Evolutionary conservation across 1,140 invertebrate genomes (phyloP).

Genomic region (Drosophila insularis): DNA sequence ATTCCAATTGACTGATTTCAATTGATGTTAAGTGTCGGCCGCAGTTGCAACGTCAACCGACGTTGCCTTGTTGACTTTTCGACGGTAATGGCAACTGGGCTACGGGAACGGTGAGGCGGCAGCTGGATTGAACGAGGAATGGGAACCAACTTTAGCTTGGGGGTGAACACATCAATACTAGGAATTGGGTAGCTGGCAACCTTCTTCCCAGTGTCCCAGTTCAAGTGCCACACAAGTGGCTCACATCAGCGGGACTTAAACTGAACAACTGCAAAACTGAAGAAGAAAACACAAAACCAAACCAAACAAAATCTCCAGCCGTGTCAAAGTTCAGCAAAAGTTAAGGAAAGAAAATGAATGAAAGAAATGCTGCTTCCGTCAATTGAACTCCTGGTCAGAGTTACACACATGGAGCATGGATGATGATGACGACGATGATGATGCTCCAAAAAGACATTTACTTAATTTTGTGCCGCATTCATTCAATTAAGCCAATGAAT

Average conservation of each 20-base stretch:
- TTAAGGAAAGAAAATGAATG: conserved; percentile 71
- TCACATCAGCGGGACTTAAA: conserved; percentile 76
- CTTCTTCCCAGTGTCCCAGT: conserved; percentile 32
- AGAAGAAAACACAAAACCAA: conserved; percentile 35
- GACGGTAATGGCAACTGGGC: conserved; percentile 14
- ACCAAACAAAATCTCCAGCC: conserved; percentile 24
- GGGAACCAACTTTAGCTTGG: conserved; percentile 36
- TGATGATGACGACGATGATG: conserved; percentile 29
- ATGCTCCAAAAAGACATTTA: conserved; percentile 52
- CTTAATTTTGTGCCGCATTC: conserved; percentile 81
- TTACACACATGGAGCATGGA: background rate
- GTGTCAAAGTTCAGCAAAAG: conserved; percentile 65
- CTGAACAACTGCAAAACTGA: background rate
- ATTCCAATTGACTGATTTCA: conserved; percentile 82
- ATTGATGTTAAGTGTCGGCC: conserved; percentile 80
- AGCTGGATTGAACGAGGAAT: conserved; percentile 18
- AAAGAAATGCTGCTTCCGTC: conserved; percentile 1
- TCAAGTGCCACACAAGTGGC: conserved; percentile 80
- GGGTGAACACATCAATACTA: conserved; percentile 44
- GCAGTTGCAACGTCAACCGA: conserved; percentile 44
- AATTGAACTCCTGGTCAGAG: conserved; percentile 42
- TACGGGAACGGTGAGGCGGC: conserved; percentile 31
- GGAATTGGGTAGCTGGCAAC: background rate
- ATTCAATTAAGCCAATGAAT: conserved; percentile 83
- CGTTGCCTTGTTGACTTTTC: conserved; percentile 71